Evolutionary conservation across 2,113 vertebrate genomes (phyloP).

Genomic region (Melanerpes formicivorus): DNA sequence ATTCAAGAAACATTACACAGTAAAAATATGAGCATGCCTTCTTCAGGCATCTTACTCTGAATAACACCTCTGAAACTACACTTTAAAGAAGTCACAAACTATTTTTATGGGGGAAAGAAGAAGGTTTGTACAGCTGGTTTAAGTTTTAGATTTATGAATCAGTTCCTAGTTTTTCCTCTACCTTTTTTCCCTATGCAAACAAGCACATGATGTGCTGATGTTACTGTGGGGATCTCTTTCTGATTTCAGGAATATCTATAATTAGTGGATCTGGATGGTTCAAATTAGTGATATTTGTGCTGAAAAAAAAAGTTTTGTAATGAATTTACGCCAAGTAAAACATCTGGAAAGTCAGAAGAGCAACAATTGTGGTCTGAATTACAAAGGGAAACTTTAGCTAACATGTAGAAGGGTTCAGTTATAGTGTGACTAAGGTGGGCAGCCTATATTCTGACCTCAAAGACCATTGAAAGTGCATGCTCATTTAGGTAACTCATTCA

Average conservation of each 20-base stretch:
- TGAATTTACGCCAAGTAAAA: neutral
- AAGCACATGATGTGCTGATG: neutral
- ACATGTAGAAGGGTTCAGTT: neutral
- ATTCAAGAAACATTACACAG: neutral
- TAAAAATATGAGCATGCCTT: neutral
- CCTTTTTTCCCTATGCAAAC: neutral
- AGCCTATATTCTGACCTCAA: neutral
- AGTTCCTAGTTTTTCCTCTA: neutral
- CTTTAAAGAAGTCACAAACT: neutral
- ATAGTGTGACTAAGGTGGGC: neutral
- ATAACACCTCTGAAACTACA: neutral
- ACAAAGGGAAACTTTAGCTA: constrained; percentile 6
- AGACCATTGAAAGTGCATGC: neutral
- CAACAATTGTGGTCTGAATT: neutral
- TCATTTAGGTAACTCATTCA: neutral
- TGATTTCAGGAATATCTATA: neutral
- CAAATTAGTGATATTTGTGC: neutral
- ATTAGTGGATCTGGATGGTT: constrained; percentile 18
- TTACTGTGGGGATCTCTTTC: neutral
- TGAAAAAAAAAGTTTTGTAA: neutral
- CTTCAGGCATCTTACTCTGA: neutral
- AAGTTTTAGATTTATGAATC: neutral
- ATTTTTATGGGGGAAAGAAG: rapidly evolving
- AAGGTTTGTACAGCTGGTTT: neutral
- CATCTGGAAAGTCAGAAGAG: constrained; percentile 24